Conservation (phyloP, 2,113 vertebrate genomes). For the Lepus timidus region DNA sequence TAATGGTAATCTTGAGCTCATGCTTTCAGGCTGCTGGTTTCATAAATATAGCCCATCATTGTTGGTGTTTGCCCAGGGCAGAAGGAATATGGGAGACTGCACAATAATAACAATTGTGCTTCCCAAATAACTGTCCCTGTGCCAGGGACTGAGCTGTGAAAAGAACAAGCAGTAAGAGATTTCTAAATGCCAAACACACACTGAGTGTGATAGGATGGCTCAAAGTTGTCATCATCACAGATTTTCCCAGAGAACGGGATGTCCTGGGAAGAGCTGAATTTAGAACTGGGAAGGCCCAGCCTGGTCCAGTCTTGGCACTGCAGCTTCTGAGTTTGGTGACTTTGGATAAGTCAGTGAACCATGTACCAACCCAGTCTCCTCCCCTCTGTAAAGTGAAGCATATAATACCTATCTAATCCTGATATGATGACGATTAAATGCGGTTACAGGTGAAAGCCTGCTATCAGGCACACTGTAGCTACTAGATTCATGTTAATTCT, state of each 20-base stretch:
- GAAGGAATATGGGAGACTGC: constrained; percentile 65
- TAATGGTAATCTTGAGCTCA: constrained; percentile 70
- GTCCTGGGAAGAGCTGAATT: constrained; percentile 45
- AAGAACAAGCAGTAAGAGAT: constrained; percentile 67
- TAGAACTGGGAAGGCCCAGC: constrained; percentile 36
- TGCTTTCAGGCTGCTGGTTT: constrained; percentile 68
- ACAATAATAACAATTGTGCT: constrained; percentile 81
- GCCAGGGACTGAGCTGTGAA: constrained; percentile 58
- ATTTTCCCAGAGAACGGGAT: neutral
- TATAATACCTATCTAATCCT: neutral
- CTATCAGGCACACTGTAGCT: neutral
- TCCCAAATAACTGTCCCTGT: constrained; percentile 66
- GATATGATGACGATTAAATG: neutral
- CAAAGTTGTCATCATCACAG: constrained; percentile 34
- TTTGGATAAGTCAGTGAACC: constrained; percentile 31
- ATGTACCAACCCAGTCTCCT: neutral
- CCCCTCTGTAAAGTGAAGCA: constrained; percentile 37
- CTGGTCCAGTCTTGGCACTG: neutral
- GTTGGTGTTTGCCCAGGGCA: constrained; percentile 72
- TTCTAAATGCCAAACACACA: constrained; percentile 66
- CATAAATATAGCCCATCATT: constrained; percentile 80
- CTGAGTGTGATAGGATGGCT: constrained; percentile 8
- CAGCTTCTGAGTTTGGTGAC: constrained; percentile 47
- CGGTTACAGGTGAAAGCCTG: constrained; percentile 30
- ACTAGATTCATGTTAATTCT: neutral